Conservation (phyloP, 2,888 invertebrate genomes). For the Cremastobaeus sp. region DNA sequence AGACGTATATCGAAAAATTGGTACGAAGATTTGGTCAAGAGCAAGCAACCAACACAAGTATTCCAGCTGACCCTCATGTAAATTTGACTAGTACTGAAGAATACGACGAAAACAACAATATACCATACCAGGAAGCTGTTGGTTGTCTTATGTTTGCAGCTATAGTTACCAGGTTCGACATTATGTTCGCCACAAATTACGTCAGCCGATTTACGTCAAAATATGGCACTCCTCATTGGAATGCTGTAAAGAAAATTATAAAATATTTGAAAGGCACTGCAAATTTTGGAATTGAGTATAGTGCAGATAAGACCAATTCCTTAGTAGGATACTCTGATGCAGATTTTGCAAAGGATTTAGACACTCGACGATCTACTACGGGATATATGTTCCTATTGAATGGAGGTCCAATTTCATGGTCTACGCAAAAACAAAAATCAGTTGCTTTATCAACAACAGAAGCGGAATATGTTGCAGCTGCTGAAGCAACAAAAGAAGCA, state of each 20-base stretch:
- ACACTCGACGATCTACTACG: conserved; percentile 51
- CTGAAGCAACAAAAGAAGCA: conserved; percentile 21
- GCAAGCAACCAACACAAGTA: background rate
- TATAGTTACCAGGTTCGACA: conserved; percentile 54
- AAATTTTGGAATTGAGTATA: conserved; percentile 44
- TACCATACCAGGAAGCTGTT: conserved; percentile 48
- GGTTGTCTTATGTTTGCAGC: conserved; percentile 53
- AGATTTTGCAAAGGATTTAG: conserved; percentile 51
- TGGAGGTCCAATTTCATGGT: conserved; percentile 53
- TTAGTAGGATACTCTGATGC: conserved; percentile 52
- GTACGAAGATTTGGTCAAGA: conserved; percentile 12
- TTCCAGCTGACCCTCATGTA: conserved; percentile 40
- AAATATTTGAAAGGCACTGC: conserved; percentile 54
- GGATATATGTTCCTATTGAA: conserved; percentile 46
- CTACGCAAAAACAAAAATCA: conserved; percentile 37
- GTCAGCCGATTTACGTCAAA: conserved; percentile 47
- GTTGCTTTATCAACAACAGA: conserved; percentile 30
- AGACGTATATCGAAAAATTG: conserved; percentile 10
- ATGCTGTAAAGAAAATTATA: conserved; percentile 56
- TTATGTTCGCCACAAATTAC: conserved; percentile 50
- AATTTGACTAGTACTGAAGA: conserved; percentile 1
- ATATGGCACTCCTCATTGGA: conserved; percentile 37
- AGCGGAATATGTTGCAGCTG: conserved; percentile 25
- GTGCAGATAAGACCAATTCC: background rate
- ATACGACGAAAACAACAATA: background rate